Evolutionary conservation across 1,140 invertebrate species (phyloP), one percentile per base, ranked within the genome.

Genomic region (Drosophila kurseongensis): DNA sequence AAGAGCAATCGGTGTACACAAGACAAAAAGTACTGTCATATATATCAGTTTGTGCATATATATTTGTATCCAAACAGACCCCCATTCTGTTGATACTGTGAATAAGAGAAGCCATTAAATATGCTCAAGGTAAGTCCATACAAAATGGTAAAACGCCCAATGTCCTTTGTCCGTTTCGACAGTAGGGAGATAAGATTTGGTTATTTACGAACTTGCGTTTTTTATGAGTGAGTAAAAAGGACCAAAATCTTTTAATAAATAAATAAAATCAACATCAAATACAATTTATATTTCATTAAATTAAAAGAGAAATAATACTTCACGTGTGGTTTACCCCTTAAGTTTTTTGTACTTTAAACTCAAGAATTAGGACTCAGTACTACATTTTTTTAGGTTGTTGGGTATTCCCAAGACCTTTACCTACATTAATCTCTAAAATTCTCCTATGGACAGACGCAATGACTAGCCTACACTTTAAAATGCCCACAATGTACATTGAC

Each of bases 101-200:
- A 75, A 82, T 67, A 57, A 68, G 52, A 71, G 48, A 85, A 69
- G 40, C 73, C 71, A 86, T 85, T 56, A 75, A 86, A 78, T 78
- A 85, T 85, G 78, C 82, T 78, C 82, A 85, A 85, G 82, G 82
- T 61, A 65, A 71, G 40, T 41, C 69, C 77, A 10, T 60, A 80
- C 71, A 55, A 77, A 80, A 66, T 74, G 62, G 56, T 50, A 41
- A 54, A 57, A 65, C 77, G 78, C 73, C 81, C 68, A 74, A 29
- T 79, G 73, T 35, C 41, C 45, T 45, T 54, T 27, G 52, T 23
- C 48, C 42, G 32, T 52, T 48, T 2, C 29, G 8, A 32, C 6
- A 27, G 56, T 14, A 27, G 40, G 35, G 14, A 35, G 29, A 57
- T 56, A 54, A 18, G 40, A 14, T 63, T 63, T 51, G 48, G 51